Conservation (phyloP, 2,113 vertebrate species). For the Grus americana region DNA sequence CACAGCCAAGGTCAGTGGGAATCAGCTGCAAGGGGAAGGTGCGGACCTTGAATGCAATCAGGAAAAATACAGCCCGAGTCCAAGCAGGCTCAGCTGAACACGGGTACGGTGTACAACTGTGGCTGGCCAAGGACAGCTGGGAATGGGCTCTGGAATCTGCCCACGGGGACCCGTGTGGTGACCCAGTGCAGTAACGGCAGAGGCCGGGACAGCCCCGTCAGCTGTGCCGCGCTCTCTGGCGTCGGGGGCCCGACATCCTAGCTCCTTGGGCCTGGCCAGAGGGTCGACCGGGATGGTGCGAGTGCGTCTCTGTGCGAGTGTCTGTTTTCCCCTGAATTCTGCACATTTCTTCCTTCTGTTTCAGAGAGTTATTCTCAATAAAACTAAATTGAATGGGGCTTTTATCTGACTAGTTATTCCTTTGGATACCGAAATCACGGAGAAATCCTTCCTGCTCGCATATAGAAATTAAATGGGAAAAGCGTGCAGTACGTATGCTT, state of each 20-base stretch:
- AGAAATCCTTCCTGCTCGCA: not conserved
- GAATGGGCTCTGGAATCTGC: not conserved
- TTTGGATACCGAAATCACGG: not conserved
- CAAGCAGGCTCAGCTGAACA: not conserved
- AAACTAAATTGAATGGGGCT: not conserved
- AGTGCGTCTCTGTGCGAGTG: too few species aligned
- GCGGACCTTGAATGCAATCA: not conserved
- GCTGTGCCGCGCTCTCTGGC: not conserved
- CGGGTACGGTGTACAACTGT: not conserved
- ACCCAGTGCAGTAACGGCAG: not conserved
- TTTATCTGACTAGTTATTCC: not conserved
- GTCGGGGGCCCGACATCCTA: not conserved
- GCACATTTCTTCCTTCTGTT: not conserved
- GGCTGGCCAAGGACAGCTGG: not conserved
- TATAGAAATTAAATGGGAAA: not conserved
- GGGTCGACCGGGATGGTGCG: too few species aligned
- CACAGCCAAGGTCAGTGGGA: not conserved
- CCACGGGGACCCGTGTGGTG: accelerated
- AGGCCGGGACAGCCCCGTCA: not conserved
- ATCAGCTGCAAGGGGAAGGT: not conserved
- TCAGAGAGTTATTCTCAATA: not conserved
- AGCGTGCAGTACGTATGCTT: not conserved
- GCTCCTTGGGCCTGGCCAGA: not conserved
- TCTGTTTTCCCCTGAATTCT: not conserved
- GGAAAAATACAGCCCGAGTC: not conserved